Base-by-base conservation (phyloP, 2,113 vertebrate species). In the Pluvialis apricaria region DNA sequence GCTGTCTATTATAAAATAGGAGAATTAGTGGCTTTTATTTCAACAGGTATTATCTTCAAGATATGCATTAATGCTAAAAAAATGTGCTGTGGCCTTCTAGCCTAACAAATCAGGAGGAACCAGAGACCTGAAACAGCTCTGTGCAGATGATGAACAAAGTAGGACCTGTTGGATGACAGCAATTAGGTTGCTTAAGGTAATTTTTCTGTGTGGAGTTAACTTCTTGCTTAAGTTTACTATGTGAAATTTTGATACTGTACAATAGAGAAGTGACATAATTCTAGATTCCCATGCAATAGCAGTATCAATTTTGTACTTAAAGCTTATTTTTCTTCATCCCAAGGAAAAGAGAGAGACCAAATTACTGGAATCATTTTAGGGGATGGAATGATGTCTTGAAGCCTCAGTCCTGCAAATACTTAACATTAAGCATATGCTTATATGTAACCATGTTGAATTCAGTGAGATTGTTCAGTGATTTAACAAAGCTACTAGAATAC, bases 141-240 rank as follows among this genome's bases (percentile, higher is more conserved):
- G 99, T 98, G 99, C 99, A 19, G 99, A 99, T 95, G 99, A 99
- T 88, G 99, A 99, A 94, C 99, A 98, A 97, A 99, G 97, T 96
- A 99, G 99, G 98, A 99, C 98, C 90, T 99, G 99, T 94, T 99
- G 99, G 99, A 98, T 99, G 98, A 99, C 99, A 21, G 99, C 99
- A 93, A 98, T 99, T 98, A 98, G 99, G 94, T 98, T 99, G 97
- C 99, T 99, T 95, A 99, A 99, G 99, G 99, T 99, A 98, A 98
- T 91, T 85, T 95, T 66, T 47, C 58, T 60, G 29, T 68, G 22
- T 51, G 13, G 44, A 29, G 9, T 78, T 84, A 73, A 38, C 69
- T 90, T 94, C 49, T 77, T 84, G 29, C 38, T 61, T 31, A 72
- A 66, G 40, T 60, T 55, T 64, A 40, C 42, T 44, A 3, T 73